Base-by-base conservation (phyloP, 1,140 invertebrate genomes). In the Drosophila biarmipes region DNA sequence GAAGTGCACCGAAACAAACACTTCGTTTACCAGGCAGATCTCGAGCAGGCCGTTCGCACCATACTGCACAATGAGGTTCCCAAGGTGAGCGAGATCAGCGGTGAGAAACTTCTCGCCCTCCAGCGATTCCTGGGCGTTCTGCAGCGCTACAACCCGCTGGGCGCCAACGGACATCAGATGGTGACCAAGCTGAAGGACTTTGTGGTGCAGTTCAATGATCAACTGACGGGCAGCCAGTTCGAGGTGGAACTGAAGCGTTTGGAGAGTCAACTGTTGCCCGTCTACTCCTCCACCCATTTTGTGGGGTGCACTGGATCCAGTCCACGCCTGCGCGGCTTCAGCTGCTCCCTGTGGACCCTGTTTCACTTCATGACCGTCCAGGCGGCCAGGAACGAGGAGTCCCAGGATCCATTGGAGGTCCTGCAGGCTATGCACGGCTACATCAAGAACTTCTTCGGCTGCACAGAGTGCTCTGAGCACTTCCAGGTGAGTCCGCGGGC, bases 341-440 rank as follows among this genome's bases (percentile, higher is more conserved):
- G 98, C 0, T 99, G 99, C 93, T 96, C 97, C 0, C 92, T 99
- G 14, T 99, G 99, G 99, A 96, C 95, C 35, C 93, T 98, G 61
- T 99, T 99, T 92, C 99, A 99, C 91, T 97, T 96, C 43, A 92
- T 99, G 21, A 98, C 97, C 10, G 96, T 99, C 0, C 96, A 96
- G 90, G 95, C 96, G 48, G 94, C 95, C 1, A 71, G 92, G 4
- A 91, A 92, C 24, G 89, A 93, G 35, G 87, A 93, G 1, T 80
- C 73, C 5, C 90, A 92, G 43, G 93, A 95, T 59, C 94, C 95
- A 0, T 91, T 92, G 15, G 94, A 95, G 81, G 95, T 99, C 11
- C 92, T 99, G 1, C 92, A 94, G 73, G 95, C 96, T 1, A 98
- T 99, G 93, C 93, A 96, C 90, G 96, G 95, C 7, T 99, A 98